These are phyloP conservation scores for Flabesymbios commensalis DNA, from an alignment of 2,888 invertebrate species.

Conservation along the genomic window DNA sequence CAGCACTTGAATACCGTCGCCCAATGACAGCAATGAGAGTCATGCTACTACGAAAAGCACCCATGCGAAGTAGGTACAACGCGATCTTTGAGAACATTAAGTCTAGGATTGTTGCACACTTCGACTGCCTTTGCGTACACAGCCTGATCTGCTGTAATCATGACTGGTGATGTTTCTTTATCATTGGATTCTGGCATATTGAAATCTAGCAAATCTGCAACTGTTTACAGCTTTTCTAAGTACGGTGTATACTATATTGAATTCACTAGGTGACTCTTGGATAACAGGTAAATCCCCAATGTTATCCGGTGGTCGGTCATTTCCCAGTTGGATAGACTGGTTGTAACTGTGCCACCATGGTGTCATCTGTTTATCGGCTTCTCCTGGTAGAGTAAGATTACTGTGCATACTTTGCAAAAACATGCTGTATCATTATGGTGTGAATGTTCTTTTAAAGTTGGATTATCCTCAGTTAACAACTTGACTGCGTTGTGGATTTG, in stretches of 20 bases:
- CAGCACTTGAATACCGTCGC: background rate
- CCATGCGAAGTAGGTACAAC: background rate
- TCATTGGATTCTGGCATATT: background rate
- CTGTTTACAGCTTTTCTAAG: background rate
- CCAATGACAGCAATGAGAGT: background rate
- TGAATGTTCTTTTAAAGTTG: too few relatives aligned
- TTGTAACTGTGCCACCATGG: background rate
- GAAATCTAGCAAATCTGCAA: background rate
- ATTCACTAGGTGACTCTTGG: background rate
- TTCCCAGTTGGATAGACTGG: background rate
- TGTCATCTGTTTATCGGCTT: too few relatives aligned
- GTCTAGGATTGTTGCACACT: background rate
- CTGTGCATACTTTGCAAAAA: too few relatives aligned
- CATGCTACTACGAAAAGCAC: background rate
- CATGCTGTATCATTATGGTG: too few relatives aligned
- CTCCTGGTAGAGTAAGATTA: too few relatives aligned
- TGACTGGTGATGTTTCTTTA: background rate
- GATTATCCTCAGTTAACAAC: too few relatives aligned
- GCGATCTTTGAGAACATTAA: background rate
- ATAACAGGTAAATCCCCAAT: background rate
- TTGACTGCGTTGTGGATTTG: background rate
- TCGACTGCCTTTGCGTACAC: background rate
- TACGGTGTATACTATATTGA: background rate
- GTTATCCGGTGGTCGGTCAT: background rate
- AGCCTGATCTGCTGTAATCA: background rate